phyloP scores from a whole-genome alignment of 2,888 invertebrate species.

The Dascillus cervinus region DNA sequence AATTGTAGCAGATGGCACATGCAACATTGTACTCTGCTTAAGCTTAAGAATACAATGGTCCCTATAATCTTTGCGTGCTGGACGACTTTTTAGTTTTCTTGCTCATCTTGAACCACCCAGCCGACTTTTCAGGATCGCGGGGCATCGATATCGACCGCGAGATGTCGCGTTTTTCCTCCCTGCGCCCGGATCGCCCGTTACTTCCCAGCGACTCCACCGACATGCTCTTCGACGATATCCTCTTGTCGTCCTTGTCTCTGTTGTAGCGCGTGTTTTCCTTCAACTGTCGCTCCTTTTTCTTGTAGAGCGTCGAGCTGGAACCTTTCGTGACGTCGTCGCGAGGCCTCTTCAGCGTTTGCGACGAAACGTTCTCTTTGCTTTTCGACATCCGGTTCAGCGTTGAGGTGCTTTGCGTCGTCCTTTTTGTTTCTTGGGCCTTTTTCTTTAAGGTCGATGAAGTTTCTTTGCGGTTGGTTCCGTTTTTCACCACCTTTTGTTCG shows the following conservation, averaged over 20 bases:
- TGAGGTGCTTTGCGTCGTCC: slow-evolving; percentile 31
- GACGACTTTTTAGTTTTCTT: slow-evolving; percentile 43
- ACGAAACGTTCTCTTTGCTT: slow-evolving; percentile 35
- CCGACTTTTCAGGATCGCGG: slow-evolving; percentile 61
- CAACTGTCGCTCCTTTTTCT: slow-evolving; percentile 41
- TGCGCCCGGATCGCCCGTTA: slow-evolving; percentile 34
- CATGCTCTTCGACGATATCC: slow-evolving; percentile 46
- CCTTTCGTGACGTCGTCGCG: slow-evolving; percentile 32
- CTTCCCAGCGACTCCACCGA: slow-evolving; percentile 57
- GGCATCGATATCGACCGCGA: slow-evolving; percentile 66
- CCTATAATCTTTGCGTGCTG: slow-evolving; percentile 35
- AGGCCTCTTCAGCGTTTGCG: slow-evolving; percentile 28
- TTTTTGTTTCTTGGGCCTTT: slow-evolving; percentile 45
- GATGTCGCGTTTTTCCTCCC: slow-evolving; percentile 41
- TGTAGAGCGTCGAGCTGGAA: slow-evolving; percentile 37
- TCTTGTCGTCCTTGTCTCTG: slow-evolving; percentile 32
- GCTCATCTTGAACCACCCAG: slow-evolving; percentile 64
- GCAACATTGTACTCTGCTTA: slow-evolving; percentile 19
- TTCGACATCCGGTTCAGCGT: slow-evolving; percentile 43
- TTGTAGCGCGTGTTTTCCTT: slow-evolving; percentile 41
- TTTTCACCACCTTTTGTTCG: slow-evolving; percentile 33
- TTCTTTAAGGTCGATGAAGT: slow-evolving; percentile 36
- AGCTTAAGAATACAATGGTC: not conserved
- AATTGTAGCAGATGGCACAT: slow-evolving; percentile 2
- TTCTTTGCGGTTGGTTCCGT: slow-evolving; percentile 34